Base-by-base conservation (phyloP, 2,888 invertebrate species). In the Rhagonycha lutea region DNA sequence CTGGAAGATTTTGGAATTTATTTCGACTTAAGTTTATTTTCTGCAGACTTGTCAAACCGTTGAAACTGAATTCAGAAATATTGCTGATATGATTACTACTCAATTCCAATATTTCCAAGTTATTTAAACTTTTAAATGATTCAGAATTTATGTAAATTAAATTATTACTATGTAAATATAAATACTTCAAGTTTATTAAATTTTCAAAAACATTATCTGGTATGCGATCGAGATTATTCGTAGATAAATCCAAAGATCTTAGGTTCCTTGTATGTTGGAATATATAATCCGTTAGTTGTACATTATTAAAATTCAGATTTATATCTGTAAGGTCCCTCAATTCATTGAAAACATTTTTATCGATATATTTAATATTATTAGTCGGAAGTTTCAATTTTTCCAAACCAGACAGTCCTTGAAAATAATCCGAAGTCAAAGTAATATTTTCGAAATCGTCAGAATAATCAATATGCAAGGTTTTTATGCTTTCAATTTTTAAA, bases 21-120 rank as follows among this genome's bases (percentile, higher is more conserved):
- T 88, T 88, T 32, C 83, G 82, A 10, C 83, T 83, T 70, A 88
- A 76, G 78, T 87, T 86, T 14, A 88, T 78, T 47, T 81, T 80
- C 61, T 83, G 79, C 9, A 87, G 75, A 74, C 83, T 84, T 47
- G 80, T 79, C 71, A 86, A 79, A 4, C 83, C 81, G 29, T 83
- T 76, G 7, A 88, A 68, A 26, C 83, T 70, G 32, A 80, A 73
- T 68, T 84, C 86, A 47, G 82, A 78, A 14, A 88, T 78, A 61
- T 79, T 78, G 67, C 82, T 81, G 26, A 88, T 73, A 12, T 76
- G 65, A 79, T 88, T 88, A 63, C 83, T 76, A 0, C 86, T 86
- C 61, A 87, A 77, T 80, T 87, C 86, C 23, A 87, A 76, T 5
- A 79, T 63, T 76, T 84, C 82, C 70, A 87, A 75, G 26, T 82